Percentiles rank a stretch among this genome's conserved stretches.
Conservation (phyloP, 2,797 vertebrate genomes). For the Pangasius djambal region DNA sequence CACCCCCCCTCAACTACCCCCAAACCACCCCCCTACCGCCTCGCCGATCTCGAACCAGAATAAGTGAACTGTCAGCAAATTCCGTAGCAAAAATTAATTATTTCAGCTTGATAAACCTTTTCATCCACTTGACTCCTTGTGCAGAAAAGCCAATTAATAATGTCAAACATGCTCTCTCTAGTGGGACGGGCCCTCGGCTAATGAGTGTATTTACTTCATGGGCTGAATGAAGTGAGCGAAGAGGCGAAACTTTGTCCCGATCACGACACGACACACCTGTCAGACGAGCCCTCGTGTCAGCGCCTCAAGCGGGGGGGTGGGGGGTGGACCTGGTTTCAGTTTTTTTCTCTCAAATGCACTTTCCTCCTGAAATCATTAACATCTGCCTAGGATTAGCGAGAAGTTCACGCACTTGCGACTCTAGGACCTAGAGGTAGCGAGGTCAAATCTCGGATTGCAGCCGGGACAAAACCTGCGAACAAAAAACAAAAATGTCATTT, state of each 20-base stretch:
- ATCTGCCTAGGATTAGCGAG: conserved; percentile 67
- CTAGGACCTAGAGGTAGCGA: background rate
- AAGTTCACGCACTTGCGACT: background rate
- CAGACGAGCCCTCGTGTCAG: conserved; percentile 89
- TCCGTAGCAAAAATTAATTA: conserved; percentile 96
- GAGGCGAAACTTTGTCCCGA: conserved; percentile 79
- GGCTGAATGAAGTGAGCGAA: conserved; percentile 78
- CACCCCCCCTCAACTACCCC: conserved; percentile 60
- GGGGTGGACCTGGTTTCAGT: conserved; percentile 79
- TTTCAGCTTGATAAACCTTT: conserved; percentile 99
- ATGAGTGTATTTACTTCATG: conserved; percentile 96
- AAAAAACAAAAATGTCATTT: too few relatives aligned
- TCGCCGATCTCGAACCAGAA: conserved; percentile 64
- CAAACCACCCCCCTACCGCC: background rate
- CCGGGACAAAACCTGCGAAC: too few relatives aligned
- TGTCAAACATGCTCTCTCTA: conserved; percentile 98
- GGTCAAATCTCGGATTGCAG: background rate
- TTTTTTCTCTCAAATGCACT: conserved; percentile 73
- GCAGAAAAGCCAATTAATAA: conserved; percentile 99
- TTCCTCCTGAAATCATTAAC: conserved; percentile 74
- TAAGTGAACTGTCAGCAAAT: conserved; percentile 99
- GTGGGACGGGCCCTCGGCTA: conserved; percentile 84
- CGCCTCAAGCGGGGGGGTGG: conserved; percentile 72
- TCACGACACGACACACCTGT: conserved; percentile 88
- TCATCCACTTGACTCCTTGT: conserved; percentile 99